Evolutionary conservation across 1,140 invertebrate species (phyloP).

Genomic region (Branchinecta lynchi): DNA sequence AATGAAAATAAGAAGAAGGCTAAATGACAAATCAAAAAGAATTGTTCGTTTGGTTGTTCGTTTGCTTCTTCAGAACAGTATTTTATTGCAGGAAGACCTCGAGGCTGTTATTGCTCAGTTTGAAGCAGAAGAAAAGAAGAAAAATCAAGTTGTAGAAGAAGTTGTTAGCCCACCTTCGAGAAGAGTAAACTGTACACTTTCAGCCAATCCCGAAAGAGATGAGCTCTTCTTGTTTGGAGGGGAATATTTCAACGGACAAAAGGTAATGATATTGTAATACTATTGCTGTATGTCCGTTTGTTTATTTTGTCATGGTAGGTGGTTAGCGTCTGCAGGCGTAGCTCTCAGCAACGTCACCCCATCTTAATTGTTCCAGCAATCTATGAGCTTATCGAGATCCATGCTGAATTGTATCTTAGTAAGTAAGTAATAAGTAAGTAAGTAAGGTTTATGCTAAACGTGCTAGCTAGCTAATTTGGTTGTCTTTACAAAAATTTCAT

Average conservation of each 20-base stretch:
- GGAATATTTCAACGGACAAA: constrained; percentile 77
- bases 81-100: constrained; percentile 58
- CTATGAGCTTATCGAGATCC: too few relatives aligned
- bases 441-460: too few relatives aligned
- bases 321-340: background rate
- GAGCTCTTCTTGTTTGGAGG: constrained; percentile 82
- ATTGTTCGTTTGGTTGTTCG: background rate
- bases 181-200: constrained; percentile 61
- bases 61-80: constrained; percentile 16
- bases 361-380: too few relatives aligned
- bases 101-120: constrained; percentile 63
- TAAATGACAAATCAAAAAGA: too few relatives aligned
- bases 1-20: too few relatives aligned
- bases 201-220: constrained; percentile 67
- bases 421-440: too few relatives aligned
- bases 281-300: constrained; percentile 15
- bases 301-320: background rate
- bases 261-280: constrained; percentile 36
- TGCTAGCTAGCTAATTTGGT: too few relatives aligned
- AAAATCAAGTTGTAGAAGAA: constrained; percentile 51
- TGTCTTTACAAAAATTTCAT: too few relatives aligned
- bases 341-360: too few relatives aligned
- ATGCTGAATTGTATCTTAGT: too few relatives aligned
- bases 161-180: constrained; percentile 45
- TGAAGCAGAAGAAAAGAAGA: constrained; percentile 56